Base-by-base conservation (phyloP, 2,113 vertebrate genomes). In the Naja naja region DNA sequence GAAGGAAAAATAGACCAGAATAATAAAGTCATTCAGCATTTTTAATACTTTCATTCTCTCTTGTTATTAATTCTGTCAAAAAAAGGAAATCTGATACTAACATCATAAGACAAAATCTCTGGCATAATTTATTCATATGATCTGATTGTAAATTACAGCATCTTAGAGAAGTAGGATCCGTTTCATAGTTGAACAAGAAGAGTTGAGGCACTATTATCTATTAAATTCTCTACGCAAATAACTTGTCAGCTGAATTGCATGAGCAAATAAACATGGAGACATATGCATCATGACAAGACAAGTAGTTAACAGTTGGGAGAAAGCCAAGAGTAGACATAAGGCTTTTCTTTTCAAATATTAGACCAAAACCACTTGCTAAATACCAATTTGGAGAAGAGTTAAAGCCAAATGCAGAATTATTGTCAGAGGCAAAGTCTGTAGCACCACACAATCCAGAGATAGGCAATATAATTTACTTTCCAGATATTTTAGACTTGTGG, bases 1-100 rank as follows among this genome's bases (percentile, higher is more conserved):
- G 97, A 53, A 85, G 94, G 92, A 94, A 96, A 97, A 95, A 85
- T 43, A 93, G 89, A 92, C 39, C 64, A 95, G 4, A 89, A 69
- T 6, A 39, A 94, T 87, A 30, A 60, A 60, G 2, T 64, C 16
- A 12, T 89, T 92, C 27, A 74, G 49, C 4, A 7, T 81, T 92
- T 27, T 74, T 34, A 30, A 74, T 45, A 45, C 81, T 89, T 92
- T 20, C 20, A 34, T 89, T 89, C 39, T 85, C 74, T 23, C 69
- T 39, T 30, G 5, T 30, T 86, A 56, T 52, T 81, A 39, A 43
- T 11, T n/a, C 9, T 85, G 47, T 47, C 11, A 27, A 89, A 54
- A 27, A 64, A 64, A 55, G 22, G 64, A 56, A 4, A 4, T 56
- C 14, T 14, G 34, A 88, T 1, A 23, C 23, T 45, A 30, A 47